Percentiles rank a stretch among this genome's conserved stretches.
Conservation (phyloP, 2,888 invertebrate genomes). For the Yponomeuta sedellus region DNA sequence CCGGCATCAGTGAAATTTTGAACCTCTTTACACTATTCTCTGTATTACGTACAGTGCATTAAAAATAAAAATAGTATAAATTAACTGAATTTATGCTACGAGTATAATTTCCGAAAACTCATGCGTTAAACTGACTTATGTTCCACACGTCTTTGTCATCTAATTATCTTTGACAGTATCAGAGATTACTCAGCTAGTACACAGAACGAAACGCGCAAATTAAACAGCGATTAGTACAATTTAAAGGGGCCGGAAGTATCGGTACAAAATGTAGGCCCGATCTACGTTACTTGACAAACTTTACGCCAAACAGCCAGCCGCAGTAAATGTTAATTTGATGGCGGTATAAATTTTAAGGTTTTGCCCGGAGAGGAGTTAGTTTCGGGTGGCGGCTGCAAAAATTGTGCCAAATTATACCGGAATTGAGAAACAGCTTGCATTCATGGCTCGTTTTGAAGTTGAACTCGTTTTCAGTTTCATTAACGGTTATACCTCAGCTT, state of each 20-base stretch:
- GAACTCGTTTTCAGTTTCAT: constrained; percentile 66
- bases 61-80: no score
- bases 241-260: background rate
- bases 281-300: constrained; percentile 7
- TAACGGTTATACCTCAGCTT: constrained; percentile 68
- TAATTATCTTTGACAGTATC: no score
- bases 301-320: constrained; percentile 1
- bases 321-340: constrained; percentile 16
- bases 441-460: constrained; percentile 67
- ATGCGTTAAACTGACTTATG: no score
- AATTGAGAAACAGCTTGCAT: constrained; percentile 71
- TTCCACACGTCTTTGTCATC: no score
- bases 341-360: constrained; percentile 13
- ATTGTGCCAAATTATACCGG: constrained; percentile 53
- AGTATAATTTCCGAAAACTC: no score
- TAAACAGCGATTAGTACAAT: background rate
- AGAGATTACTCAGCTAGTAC: no score
- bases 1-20: no score
- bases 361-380: constrained; percentile 12
- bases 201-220: background rate
- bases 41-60: no score
- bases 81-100: no score
- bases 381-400: constrained; percentile 35
- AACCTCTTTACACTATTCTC: no score
- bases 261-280: background rate